Evolutionary conservation across 2,113 vertebrate genomes (phyloP), one percentile per base, ranked within the genome.

Genomic region (Oxygymnocypris stewartii): DNA sequence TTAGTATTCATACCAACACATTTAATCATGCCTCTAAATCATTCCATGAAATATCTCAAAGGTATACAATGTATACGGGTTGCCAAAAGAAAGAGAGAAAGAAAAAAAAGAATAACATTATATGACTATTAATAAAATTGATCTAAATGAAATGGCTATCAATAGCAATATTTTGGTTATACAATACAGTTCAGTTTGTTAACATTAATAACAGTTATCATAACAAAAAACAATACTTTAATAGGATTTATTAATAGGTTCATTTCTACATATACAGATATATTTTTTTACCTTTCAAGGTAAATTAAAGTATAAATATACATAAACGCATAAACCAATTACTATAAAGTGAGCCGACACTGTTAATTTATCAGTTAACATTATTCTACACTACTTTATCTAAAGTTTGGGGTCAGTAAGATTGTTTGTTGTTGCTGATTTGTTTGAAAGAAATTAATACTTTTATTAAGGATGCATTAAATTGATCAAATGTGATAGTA

Each of bases 81-180:
- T 69, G 14, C 16, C 28, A 35, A 35, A 42, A 47, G 47, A 49
- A 49, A 4, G 13, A 49, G 14, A 14, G 4, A 49, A 49, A 49
- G 13, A 49, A 40, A 4, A 2, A 23, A n/a, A 74, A 11, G 0
- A 44, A 44, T 4, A n/a, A 14, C 74, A 77, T 49, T 3, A 77
- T 18, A 77, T 25, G 6, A 25, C 28, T 47, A 28, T 44, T 23
- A 40, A 40, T 73, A 4, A 23, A 37, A 73, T 25, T 8, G 47
- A 76, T 76, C 73, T 42, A 40, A 75, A 40, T 25, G 44, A 75
- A 75, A 25, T 40, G 44, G 73, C 73, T 47, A 47, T 76, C 42
- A 76, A 42, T 76, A n/a, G 25, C 42, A 47, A n/a, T 28, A 49
- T 49, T 76, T 47, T 76, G 74, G 74, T 11, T 47, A 76, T 42